Evolutionary conservation across 2,113 vertebrate genomes (phyloP).

Genomic region (Pollachius pollachius): DNA sequence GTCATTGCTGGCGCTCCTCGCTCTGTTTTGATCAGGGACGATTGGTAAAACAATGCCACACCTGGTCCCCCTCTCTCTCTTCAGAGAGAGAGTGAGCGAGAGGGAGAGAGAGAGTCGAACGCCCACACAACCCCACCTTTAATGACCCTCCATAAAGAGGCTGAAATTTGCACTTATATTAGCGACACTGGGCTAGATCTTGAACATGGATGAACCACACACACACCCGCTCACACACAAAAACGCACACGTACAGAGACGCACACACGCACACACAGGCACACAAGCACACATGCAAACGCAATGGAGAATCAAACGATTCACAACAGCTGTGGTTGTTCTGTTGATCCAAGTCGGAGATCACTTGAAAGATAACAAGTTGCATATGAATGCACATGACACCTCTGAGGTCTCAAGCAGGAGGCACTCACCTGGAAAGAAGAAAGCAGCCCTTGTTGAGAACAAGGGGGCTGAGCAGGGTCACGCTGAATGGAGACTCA

Average conservation of each 20-base stretch:
- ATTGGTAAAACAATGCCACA: conserved; percentile 67
- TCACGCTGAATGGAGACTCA: not conserved
- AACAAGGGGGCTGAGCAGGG: not conserved
- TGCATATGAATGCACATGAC: too few relatives aligned
- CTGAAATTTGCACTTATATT: conserved; percentile 19
- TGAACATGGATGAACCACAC: conserved; percentile 10
- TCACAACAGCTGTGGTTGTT: too few relatives aligned
- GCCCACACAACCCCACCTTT: conserved; percentile 48
- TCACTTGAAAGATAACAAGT: too few relatives aligned
- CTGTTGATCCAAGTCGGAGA: too few relatives aligned
- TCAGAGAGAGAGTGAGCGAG: too few relatives aligned
- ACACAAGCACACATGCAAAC: too few relatives aligned
- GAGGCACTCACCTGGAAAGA: not conserved
- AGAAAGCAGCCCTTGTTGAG: not conserved
- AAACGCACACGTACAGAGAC: too few relatives aligned
- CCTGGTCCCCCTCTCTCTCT: conserved; percentile 64
- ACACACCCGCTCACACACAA: too few relatives aligned
- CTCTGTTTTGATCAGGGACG: conserved; percentile 48
- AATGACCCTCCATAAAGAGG: conserved; percentile 57
- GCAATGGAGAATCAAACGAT: too few relatives aligned
- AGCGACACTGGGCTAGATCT: conserved; percentile 23
- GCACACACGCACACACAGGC: too few relatives aligned
- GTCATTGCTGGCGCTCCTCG: conserved; percentile 16
- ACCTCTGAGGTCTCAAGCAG: not conserved
- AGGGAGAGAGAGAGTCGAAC: not conserved